Evolutionary conservation across 37 sponge, comb jelly and placozoan species (phyloP).

Genomic region (Spongilla lacustris): DNA sequence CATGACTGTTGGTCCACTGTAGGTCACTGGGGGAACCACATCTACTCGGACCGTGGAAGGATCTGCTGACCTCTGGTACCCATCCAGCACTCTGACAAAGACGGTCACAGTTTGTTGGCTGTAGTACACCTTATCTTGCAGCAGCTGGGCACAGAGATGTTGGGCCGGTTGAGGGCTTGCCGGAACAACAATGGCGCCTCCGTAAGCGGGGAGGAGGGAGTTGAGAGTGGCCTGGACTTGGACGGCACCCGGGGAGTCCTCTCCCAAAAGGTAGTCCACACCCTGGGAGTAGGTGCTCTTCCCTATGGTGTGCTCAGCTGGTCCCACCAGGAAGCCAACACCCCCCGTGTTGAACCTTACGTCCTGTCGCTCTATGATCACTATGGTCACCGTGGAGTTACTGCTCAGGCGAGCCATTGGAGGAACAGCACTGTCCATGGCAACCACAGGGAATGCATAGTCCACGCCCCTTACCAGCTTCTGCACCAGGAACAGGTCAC

Average conservation of each 20-base stretch:
- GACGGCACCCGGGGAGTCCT: conserved; percentile 25
- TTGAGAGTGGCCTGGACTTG: conserved; percentile 24
- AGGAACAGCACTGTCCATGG: conserved; percentile 28
- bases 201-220: conserved; percentile 2
- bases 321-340: conserved; percentile 37
- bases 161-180: conserved; percentile 10
- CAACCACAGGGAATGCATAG: conserved; percentile 22
- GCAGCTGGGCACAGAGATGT: background rate
- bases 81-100: conserved; percentile 46
- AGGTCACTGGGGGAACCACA: background rate
- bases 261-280: conserved; percentile 41
- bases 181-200: conserved; percentile 12
- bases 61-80: conserved; percentile 9
- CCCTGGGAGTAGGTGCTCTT: conserved; percentile 21
- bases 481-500: conserved; percentile 22
- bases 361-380: conserved; percentile 48
- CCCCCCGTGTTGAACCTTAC: conserved; percentile 15
- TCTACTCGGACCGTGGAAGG: conserved; percentile 28
- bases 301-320: background rate
- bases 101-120: conserved; percentile 38
- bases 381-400: background rate
- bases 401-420: background rate
- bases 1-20: background rate
- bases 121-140: conserved; percentile 27
- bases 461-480: background rate